phyloP scores from a whole-genome alignment of 2,888 invertebrate genomes.

The Abrostola tripartita region DNA sequence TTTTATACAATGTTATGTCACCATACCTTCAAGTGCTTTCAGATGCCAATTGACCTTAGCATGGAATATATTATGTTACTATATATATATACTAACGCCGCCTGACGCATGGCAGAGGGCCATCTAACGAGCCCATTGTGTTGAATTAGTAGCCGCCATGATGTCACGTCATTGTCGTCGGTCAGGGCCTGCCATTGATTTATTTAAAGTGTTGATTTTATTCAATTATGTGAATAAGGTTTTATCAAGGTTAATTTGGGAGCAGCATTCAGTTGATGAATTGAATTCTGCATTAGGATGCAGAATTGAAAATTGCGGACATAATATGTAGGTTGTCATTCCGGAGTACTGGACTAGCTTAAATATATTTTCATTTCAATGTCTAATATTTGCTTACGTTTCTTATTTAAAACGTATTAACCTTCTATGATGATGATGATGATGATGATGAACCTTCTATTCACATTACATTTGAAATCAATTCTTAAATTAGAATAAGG shows the following conservation, averaged over 20 bases:
- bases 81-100: slow-evolving; percentile 37
- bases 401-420: no score
- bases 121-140: slow-evolving; percentile 31
- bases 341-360: no score
- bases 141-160: slow-evolving; percentile 45
- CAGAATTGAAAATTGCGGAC: no score
- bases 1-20: slow-evolving; percentile 22
- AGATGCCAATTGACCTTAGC: slow-evolving; percentile 39
- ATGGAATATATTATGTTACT: slow-evolving; percentile 43
- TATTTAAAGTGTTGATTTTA: slow-evolving; percentile 41
- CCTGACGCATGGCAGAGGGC: slow-evolving; percentile 42
- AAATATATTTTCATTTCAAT: no score
- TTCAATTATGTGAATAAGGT: slow-evolving; percentile 6
- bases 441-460: no score
- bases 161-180: slow-evolving; percentile 59
- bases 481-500: no score
- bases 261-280: background rate
- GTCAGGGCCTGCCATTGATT: slow-evolving; percentile 57
- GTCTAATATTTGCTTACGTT: no score
- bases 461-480: no score
- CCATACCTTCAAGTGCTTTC: slow-evolving; percentile 18
- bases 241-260: slow-evolving; percentile 1
- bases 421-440: no score
- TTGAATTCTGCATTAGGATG: background rate
- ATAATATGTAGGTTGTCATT: no score